phyloP scores from a whole-genome alignment of 2,113 vertebrate genomes.

The Actinemys pallida region DNA sequence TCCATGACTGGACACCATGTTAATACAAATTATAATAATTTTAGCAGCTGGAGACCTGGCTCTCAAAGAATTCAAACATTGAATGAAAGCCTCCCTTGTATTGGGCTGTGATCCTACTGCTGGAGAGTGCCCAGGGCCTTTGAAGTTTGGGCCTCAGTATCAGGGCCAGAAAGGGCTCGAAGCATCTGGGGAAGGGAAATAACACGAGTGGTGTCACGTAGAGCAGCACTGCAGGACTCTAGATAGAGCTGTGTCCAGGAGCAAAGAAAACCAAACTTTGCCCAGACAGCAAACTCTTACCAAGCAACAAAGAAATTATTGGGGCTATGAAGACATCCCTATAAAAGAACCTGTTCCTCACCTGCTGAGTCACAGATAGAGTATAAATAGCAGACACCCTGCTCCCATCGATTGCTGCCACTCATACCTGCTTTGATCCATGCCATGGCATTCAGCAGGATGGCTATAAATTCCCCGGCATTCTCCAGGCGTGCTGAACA shows the following conservation, averaged over 20 bases:
- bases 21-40: background rate
- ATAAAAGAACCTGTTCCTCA: background rate
- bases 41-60: background rate
- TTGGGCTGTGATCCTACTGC: background rate
- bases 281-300: background rate
- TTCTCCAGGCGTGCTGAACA: conserved; percentile 78
- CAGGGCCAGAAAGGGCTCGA: background rate
- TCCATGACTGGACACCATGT: background rate
- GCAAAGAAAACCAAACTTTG: background rate
- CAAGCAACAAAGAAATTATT: background rate
- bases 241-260: background rate
- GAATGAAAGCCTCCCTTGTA: background rate
- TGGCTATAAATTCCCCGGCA: conserved; percentile 80
- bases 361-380: background rate
- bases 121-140: background rate
- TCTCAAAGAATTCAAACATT: background rate
- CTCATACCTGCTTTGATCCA: conserved; percentile 80
- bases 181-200: background rate
- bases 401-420: background rate
- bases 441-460: conserved; percentile 83
- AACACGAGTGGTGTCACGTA: background rate
- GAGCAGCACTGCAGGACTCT: background rate
- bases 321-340: background rate
- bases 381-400: background rate
- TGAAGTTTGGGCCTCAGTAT: background rate